Conservation (phyloP, 1,140 invertebrate genomes). For the Charaxes varanes region DNA sequence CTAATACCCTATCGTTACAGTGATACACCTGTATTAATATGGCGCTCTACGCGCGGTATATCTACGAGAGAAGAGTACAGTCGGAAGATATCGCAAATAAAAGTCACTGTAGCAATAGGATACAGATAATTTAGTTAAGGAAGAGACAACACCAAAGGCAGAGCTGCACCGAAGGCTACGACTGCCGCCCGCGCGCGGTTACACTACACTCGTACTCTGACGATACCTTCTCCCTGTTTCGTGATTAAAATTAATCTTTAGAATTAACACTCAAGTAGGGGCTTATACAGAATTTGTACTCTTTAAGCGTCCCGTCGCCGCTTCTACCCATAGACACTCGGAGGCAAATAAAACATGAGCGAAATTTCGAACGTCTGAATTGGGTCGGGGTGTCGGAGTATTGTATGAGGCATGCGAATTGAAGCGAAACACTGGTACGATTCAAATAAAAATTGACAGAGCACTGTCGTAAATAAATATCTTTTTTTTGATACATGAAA, state of each 20-base stretch:
- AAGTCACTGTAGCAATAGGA: conserved; percentile 65
- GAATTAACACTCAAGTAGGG: conserved; percentile 67
- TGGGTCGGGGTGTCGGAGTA: conserved; percentile 3
- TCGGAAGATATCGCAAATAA: conserved; percentile 55
- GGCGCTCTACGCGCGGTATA: conserved; percentile 23
- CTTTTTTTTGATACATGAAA: conserved; percentile 53
- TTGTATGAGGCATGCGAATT: conserved; percentile 10
- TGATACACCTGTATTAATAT: conserved; percentile 34
- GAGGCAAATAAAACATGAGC: conserved; percentile 25
- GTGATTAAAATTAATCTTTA: conserved; percentile 64
- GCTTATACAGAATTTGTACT: conserved; percentile 77
- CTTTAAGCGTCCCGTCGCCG: conserved; percentile 65
- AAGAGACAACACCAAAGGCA: conserved; percentile 68
- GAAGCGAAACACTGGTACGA: conserved; percentile 51
- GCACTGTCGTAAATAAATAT: conserved; percentile 43
- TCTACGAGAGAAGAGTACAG: conserved; percentile 33
- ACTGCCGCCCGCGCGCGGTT: conserved; percentile 43
- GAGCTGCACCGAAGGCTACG: conserved; percentile 41
- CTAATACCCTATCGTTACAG: conserved; percentile 65
- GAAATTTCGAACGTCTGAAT: conserved; percentile 8
- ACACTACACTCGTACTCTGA: conserved; percentile 38
- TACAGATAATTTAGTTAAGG: conserved; percentile 54
- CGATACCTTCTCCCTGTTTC: conserved; percentile 60
- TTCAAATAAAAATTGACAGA: conserved; percentile 30
- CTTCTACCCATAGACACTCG: conserved; percentile 37